phyloP scores from a whole-genome alignment of 2,888 invertebrate genomes.

The Melipona beecheii region DNA sequence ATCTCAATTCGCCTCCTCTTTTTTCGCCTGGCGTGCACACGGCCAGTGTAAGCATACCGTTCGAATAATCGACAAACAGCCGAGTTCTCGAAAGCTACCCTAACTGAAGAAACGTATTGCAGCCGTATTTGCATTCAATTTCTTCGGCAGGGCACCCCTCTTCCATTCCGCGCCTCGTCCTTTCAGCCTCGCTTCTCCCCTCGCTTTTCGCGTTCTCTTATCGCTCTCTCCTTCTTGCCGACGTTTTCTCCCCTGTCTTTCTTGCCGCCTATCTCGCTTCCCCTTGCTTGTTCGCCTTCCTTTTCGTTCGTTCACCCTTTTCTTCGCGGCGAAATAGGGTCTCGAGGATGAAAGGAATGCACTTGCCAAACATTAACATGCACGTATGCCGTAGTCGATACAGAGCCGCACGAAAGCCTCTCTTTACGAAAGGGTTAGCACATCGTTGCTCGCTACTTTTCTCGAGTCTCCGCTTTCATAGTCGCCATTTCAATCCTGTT shows the following conservation, averaged over 20 bases:
- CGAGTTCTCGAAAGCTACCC: constrained; percentile 52
- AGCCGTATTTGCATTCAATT: constrained; percentile 81
- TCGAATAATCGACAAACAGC: constrained; percentile 60
- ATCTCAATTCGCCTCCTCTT: constrained; percentile 11
- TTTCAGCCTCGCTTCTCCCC: constrained; percentile 36
- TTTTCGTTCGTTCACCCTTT: constrained; percentile 31
- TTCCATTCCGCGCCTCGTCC: constrained; percentile 24
- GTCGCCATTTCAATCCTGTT: not conserved
- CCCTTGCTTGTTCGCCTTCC: constrained; percentile 5
- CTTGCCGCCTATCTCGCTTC: too few species aligned
- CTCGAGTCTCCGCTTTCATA: not conserved
- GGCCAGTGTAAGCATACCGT: constrained; percentile 44
- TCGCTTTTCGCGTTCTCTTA: not conserved
- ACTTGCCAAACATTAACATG: constrained; percentile 66
- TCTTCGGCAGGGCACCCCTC: constrained; percentile 68
- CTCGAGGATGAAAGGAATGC: constrained; percentile 66
- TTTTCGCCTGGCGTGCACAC: constrained; percentile 20
- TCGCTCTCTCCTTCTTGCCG: constrained; percentile 11
- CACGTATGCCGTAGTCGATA: constrained; percentile 45
- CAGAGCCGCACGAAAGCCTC: constrained; percentile 19
- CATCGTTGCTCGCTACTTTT: constrained; percentile 20
- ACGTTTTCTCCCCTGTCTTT: not conserved
- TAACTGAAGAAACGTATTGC: constrained; percentile 63
- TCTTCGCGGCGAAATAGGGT: constrained; percentile 63
- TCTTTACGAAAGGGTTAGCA: not conserved